These are phyloP conservation scores for Hydroisotoma schaefferi DNA, from an alignment of 2,888 invertebrate species.

Conservation along the genomic window DNA sequence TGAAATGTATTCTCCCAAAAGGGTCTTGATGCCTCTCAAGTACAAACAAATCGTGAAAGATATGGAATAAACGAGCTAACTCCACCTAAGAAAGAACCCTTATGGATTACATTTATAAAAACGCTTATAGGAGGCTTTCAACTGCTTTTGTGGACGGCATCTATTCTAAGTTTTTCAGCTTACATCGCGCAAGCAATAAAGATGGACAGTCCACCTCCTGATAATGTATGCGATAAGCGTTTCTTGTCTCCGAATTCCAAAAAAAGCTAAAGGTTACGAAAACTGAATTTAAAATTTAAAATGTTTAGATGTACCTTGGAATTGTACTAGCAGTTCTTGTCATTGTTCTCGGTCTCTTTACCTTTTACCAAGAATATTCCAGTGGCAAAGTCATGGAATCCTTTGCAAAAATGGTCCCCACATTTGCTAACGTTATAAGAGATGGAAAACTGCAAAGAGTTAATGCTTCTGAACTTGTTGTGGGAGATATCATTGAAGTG, in stretches of 20 bases:
- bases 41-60: constrained; percentile 27
- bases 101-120: constrained; percentile 42
- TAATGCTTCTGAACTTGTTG: constrained; percentile 28
- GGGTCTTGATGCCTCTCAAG: constrained; percentile 40
- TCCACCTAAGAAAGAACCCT: constrained; percentile 39
- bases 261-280: too few species aligned
- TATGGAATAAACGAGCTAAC: constrained; percentile 44
- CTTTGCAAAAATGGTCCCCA: constrained; percentile 58
- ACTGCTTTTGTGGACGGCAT: constrained; percentile 43
- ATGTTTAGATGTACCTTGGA: constrained; percentile 55
- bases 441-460: constrained; percentile 29
- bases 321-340: constrained; percentile 58
- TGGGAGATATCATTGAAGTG: constrained; percentile 59
- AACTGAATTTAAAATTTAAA: not conserved
- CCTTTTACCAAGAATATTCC: constrained; percentile 57
- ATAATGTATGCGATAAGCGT: constrained; percentile 38
- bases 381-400: constrained; percentile 58
- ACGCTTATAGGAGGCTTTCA: constrained; percentile 46
- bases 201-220: constrained; percentile 33
- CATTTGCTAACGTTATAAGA: constrained; percentile 49
- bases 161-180: constrained; percentile 43
- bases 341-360: constrained; percentile 58
- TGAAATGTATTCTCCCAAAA: not conserved
- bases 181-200: constrained; percentile 29
- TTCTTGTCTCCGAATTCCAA: constrained; percentile 27